A percentile compares a stretch with the other conserved stretches of the same genome.
Evolutionary conservation across 2,888 invertebrate species (phyloP).

Genomic region (Eremobia ochroleuca): DNA sequence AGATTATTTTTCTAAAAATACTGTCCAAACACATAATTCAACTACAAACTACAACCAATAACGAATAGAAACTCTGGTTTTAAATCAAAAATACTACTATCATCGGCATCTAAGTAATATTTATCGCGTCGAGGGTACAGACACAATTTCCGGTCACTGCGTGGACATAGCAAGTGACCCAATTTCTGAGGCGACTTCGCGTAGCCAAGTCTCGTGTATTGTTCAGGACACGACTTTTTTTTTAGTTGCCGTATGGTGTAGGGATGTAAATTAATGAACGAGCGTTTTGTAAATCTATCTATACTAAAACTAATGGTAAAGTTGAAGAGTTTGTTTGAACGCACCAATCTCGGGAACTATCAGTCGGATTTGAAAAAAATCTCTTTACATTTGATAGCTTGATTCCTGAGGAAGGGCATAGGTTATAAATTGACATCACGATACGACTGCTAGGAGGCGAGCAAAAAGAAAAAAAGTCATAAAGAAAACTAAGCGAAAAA

Average conservation of each 20-base stretch:
- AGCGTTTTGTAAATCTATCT: background rate
- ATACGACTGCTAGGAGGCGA: no score
- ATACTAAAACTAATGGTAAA: no score
- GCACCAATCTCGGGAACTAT: no score
- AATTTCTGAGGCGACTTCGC: conserved; percentile 69
- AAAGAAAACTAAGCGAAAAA: no score
- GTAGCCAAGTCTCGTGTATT: conserved; percentile 46
- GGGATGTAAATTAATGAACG: background rate
- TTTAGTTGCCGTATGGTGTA: background rate
- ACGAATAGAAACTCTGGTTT: conserved; percentile 35
- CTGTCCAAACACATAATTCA: background rate
- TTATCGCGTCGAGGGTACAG: conserved; percentile 68
- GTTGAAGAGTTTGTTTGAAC: no score
- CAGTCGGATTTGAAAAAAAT: no score
- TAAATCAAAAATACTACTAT: conserved; percentile 35
- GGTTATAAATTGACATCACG: no score
- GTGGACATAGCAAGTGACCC: conserved; percentile 78
- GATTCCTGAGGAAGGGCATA: no score
- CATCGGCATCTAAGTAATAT: conserved; percentile 59
- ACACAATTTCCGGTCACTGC: conserved; percentile 81
- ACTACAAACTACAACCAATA: conserved; percentile 15
- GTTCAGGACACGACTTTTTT: conserved; percentile 18
- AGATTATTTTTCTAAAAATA: background rate
- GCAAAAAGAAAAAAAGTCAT: no score
- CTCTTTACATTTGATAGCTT: no score